Evolutionary conservation across 1,140 invertebrate genomes (phyloP).

Genomic region (Trinorchestia longiramus): DNA sequence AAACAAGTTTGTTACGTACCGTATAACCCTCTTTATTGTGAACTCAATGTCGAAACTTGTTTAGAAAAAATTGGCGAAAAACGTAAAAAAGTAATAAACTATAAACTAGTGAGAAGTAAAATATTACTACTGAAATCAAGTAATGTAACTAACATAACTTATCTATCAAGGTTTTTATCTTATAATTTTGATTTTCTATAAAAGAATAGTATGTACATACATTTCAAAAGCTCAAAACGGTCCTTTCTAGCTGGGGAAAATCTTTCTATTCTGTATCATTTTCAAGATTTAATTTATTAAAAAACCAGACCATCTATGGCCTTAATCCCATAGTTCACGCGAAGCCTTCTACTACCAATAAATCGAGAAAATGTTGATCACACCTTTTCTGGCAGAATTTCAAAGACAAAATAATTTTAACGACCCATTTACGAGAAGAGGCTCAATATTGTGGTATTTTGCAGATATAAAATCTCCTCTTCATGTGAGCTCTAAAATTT

Average conservation of each 20-base stretch:
- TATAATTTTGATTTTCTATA: background rate
- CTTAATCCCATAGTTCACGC: background rate
- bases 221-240: background rate
- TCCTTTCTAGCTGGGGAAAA: background rate
- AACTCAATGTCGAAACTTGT: too few relatives aligned
- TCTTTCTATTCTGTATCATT: background rate
- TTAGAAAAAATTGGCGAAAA: too few relatives aligned
- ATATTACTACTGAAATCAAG: too few relatives aligned
- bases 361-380: constrained; percentile 22
- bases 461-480: constrained; percentile 10
- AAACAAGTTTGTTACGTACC: too few relatives aligned
- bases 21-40: too few relatives aligned
- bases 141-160: too few relatives aligned
- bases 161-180: background rate
- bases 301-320: background rate
- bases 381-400: background rate
- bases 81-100: too few relatives aligned
- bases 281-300: background rate
- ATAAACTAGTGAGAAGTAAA: too few relatives aligned
- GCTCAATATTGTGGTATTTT: background rate
- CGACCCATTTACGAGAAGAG: constrained; percentile 18
- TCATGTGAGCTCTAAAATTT: background rate
- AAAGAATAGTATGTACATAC: background rate
- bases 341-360: background rate
- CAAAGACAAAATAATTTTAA: constrained; percentile 35